Evolutionary conservation across 1,140 invertebrate genomes (phyloP).

Genomic region (Mya arenaria): DNA sequence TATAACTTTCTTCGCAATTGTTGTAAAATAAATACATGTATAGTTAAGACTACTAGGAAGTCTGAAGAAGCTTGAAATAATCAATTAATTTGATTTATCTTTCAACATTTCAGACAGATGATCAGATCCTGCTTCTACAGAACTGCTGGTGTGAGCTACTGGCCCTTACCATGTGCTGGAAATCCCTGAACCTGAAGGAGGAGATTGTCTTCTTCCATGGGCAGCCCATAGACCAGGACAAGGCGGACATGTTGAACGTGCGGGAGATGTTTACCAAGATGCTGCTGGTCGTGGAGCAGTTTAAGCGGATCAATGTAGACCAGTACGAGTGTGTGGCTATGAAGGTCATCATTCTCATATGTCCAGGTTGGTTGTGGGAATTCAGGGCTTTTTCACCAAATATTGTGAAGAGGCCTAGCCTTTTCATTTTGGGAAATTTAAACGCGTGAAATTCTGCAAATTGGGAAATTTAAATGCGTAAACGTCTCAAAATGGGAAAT

Average conservation of each 20-base stretch:
- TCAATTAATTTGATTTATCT: no score
- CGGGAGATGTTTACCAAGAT: conserved; percentile 89
- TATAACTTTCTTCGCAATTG: no score
- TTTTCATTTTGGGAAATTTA: no score
- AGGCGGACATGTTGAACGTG: conserved; percentile 86
- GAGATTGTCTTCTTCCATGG: conserved; percentile 85
- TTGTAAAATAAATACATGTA: no score
- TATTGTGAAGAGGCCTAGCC: no score
- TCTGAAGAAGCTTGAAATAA: no score
- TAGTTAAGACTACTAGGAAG: no score
- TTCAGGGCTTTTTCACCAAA: neutral
- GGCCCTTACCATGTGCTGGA: conserved; percentile 85
- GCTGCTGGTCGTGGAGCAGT: conserved; percentile 96
- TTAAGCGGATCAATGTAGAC: conserved; percentile 94
- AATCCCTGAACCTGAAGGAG: conserved; percentile 71
- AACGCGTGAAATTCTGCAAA: neutral
- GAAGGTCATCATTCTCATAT: conserved; percentile 95
- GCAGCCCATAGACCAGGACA: conserved; percentile 89
- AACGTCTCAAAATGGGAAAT: no score
- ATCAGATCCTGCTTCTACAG: conserved; percentile 97
- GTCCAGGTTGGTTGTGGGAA: conserved; percentile 87
- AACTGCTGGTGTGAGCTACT: conserved; percentile 99
- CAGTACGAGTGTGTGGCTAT: conserved; percentile 98
- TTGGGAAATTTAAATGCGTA: no score
- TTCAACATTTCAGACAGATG: conserved; percentile 92